Percentiles rank a stretch among this genome's conserved stretches.
phyloP scores from a whole-genome alignment of 2,797 vertebrate species.

The Denticeps clupeoides region DNA sequence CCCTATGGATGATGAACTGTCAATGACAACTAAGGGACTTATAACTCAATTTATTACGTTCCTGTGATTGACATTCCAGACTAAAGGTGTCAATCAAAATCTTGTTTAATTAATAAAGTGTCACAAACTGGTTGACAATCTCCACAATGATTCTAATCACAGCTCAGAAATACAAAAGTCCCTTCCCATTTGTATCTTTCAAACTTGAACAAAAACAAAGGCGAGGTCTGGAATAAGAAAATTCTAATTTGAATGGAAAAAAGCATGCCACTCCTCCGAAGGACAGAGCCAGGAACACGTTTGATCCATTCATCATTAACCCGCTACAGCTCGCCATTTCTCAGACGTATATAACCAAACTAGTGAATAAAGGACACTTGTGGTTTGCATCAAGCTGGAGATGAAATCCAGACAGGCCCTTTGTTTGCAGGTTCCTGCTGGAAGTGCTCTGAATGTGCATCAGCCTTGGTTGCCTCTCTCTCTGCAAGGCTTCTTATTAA shows the following conservation, averaged over 20 bases:
- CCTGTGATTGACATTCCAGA: background rate
- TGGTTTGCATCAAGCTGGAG: background rate
- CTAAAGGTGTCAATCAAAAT: background rate
- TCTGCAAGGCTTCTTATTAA: too few species aligned
- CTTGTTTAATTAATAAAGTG: background rate
- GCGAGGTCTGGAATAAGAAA: background rate
- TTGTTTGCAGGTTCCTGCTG: background rate
- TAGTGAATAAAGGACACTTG: background rate
- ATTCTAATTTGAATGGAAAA: conserved; percentile 3
- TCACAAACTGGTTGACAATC: background rate
- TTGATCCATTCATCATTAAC: conserved; percentile 1
- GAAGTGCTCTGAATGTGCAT: background rate
- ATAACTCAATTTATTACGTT: background rate
- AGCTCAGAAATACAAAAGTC: background rate
- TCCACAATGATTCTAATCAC: conserved; percentile 3
- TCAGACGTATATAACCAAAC: conserved; percentile 1
- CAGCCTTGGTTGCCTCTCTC: too few species aligned
- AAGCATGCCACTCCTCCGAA: background rate
- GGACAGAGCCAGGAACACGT: too few species aligned
- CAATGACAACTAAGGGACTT: background rate
- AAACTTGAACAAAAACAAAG: conserved; percentile 4
- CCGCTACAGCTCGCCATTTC: conserved; percentile 1
- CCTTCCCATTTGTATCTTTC: background rate
- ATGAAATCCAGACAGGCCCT: background rate
- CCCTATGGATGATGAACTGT: background rate